phyloP scores from a whole-genome alignment of 2,113 vertebrate genomes.

The Bucco capensis region DNA sequence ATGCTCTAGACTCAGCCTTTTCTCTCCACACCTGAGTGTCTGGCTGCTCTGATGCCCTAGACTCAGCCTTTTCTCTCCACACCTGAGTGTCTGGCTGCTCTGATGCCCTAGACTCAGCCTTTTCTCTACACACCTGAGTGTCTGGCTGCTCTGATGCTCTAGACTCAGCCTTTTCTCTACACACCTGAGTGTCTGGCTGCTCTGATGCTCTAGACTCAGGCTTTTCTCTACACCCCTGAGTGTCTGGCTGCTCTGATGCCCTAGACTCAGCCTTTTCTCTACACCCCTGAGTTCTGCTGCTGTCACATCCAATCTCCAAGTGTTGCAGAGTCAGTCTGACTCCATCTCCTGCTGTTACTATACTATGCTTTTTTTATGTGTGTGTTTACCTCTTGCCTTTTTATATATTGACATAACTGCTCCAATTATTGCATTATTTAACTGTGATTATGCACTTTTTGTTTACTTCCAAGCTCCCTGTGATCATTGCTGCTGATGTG shows the following conservation, averaged over 20 bases:
- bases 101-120: no score
- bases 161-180: no score
- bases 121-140: no score
- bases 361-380: not conserved
- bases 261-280: not conserved
- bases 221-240: no score
- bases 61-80: no score
- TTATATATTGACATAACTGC: not conserved
- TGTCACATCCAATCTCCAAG: not conserved
- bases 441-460: not conserved
- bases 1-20: not conserved
- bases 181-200: no score
- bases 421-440: conserved; percentile 32
- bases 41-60: not conserved
- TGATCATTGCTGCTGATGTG: not conserved
- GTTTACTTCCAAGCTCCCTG: not conserved
- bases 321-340: not conserved
- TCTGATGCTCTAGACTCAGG: not conserved
- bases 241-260: not conserved
- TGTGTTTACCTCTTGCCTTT: conserved; percentile 5
- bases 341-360: not conserved
- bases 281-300: conserved; percentile 8
- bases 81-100: no score
- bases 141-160: no score
- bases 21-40: no score